Conservation (phyloP, 2,113 vertebrate species). For the Ciconia maguari region DNA sequence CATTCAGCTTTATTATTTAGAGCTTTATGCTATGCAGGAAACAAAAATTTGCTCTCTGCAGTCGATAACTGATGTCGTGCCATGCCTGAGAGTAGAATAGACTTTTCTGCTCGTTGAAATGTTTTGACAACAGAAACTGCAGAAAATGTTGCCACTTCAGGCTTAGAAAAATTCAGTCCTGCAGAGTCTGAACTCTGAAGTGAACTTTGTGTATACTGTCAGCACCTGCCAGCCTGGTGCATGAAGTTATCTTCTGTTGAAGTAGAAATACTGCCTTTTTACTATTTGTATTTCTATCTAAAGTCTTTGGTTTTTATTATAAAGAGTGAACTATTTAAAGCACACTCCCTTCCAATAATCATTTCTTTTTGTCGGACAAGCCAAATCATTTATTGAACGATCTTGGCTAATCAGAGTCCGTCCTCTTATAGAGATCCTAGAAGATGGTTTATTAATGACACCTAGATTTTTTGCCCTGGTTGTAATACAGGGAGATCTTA, state of each 20-base stretch:
- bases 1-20: neutral
- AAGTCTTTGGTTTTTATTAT: neutral
- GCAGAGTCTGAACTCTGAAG: neutral
- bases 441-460: conserved; percentile 57
- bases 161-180: neutral
- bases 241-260: neutral
- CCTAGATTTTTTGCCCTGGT: conserved; percentile 8
- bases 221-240: neutral
- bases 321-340: neutral
- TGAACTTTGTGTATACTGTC: neutral
- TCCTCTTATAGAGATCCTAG: neutral
- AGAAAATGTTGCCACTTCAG: neutral
- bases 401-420: conserved; percentile 4
- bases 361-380: neutral
- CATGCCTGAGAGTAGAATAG: neutral
- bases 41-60: neutral
- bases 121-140: neutral
- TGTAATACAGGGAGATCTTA: conserved; percentile 31
- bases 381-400: neutral
- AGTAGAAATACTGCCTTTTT: neutral
- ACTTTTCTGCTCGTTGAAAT: neutral
- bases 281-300: neutral
- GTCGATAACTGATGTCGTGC: neutral
- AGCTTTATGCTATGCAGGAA: neutral
- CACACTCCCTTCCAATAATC: neutral